Evolutionary conservation across 2,888 invertebrate genomes (phyloP), one percentile per base, ranked within the genome.

Genomic region (Sesia apiformis): DNA sequence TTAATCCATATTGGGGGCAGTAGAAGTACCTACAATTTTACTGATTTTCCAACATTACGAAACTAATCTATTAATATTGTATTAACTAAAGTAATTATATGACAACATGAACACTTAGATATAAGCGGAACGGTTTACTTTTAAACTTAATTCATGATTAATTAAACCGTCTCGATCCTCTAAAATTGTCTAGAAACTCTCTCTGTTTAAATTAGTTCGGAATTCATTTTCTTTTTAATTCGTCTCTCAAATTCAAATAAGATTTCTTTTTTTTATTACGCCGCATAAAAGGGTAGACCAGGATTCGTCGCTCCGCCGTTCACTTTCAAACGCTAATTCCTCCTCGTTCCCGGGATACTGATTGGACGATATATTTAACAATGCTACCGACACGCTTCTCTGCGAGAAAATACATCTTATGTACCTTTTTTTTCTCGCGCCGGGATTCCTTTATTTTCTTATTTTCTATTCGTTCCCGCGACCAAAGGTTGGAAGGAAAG

Each of bases 321-420:
- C 77, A 71, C 71, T 81, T 78, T 74, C 69, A 65, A 80, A 84
- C 84, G 83, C 83, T 88, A 86, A 87, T 87, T 88, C 76, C 77
- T 80, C 62, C 74, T 78, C 76, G 74, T 79, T 81, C 72, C 67
- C 70, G 67, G 76, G 77, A 78, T 84, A 86, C 87, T 88, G 87
- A 89, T 89, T 89, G 87, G 86, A 84, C 87, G 79, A 87, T 87
- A 87, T 89, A 88, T 88, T 87, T 85, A 87, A 86, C 84, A 86
- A 85, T 81, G 81, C 79, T 81, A 81, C 83, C 78, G 82, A 81
- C 83, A 84, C 78, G 79, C 78, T 80, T 70, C 79, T 79, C 74
- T 74, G 71, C 72, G 74, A 81, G 83, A 83, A 85, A 84, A 86
- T 85, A 86, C 76, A 82, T 84, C 82, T 84, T 82, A 76, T 76